Base-by-base conservation (phyloP, 2,888 invertebrate species). In the Philaethria dido region DNA sequence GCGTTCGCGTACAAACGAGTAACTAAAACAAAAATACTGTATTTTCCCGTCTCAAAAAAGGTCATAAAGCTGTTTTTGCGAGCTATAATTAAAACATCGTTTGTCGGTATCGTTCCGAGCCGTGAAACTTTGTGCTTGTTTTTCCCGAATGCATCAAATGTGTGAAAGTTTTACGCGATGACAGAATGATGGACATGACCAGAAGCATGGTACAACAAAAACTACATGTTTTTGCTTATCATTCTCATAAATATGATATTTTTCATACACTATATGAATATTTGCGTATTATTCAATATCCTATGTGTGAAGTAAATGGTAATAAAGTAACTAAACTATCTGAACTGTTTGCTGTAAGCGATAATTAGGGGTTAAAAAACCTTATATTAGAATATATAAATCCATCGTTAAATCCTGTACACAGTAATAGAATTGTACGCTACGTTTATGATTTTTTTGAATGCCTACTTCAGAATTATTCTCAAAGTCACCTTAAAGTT, bases 11-110 rank as follows among this genome's bases (percentile, higher is more conserved):
- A 50, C 64, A 36, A 47, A 57, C 44, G 20, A 16, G 25, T 50
- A 42, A 59, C 59, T 42, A 25, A 64, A 64, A 64, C 25, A 42
- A 59, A 50, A 64, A 36, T 14, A 57, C 42, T 29, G 48, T 50
- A 64, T 64, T 64, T 45, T 50, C 29, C 18, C 25, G 57, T 47
- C 57, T 64, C 39, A 50, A 59, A 70, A 70, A 70, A 68, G 65
- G 55, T 64, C 55, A 61, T 62, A 68, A 59, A 63, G 65, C 60
- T 62, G 60, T 68, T 66, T 70, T 68, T 65, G 68, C 62, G 18
- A 47, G 63, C 42, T 62, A 66, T 69, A 73, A 73, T 73, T 73
- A 73, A 73, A 73, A 69, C 68, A 71, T 73, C 72, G 69, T 70
- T 66, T 69, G 69, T 47, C 63, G 63, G 61, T 66, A 62, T 45